Evolutionary conservation across 2,113 vertebrate genomes (phyloP), one percentile per base, ranked within the genome.

Genomic region (Corythaeola cristata): DNA sequence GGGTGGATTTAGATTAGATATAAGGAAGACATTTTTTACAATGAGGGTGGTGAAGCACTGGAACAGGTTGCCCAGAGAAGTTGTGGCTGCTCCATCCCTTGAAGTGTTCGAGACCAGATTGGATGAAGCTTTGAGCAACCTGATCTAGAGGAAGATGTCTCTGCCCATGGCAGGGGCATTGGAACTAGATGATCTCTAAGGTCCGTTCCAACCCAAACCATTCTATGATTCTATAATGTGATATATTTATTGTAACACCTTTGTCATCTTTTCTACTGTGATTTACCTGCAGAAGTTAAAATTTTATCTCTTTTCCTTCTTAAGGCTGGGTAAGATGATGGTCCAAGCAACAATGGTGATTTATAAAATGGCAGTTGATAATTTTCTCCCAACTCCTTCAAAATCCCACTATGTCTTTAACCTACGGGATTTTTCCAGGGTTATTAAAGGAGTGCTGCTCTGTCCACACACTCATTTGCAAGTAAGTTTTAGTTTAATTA

Each of bases 401-500:
- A 99, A 99, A 97, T 99, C 99, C 49, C 99, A 99, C 95, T 99
- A 99, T 44, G 97, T 99, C 93, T 99, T 99, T 93, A 99, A 99
- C 93, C 97, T 99, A 24, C 95, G 99, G 32, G 99, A 99, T 95
- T 99, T 99, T 96, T 98, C 99, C 68, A 98, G 99, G 30, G 99
- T 99, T 75, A 98, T 99, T 74, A 98, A 98, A 82, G 99, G 99
- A 35, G 98, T 99, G 30, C 97, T 99, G 64, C 98, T 99, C 30
- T 98, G 98, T 85, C 99, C 99, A 71, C 95, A 98, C 77, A 99
- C 99, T n/a, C 98, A 98, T 97, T 96, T 99, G 85, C 98, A 99
- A 98, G 99, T 99, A 96, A 97, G 97, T 81, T 82, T 6, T 62
- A 66, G 11, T 80, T 96, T 44, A 27, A n/a, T 52, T 60, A 66